Percentiles rank a stretch among this genome's conserved stretches.
These are phyloP conservation scores for Zeuzera pyrina DNA, from an alignment of 2,888 invertebrate species.

Conservation along the genomic window DNA sequence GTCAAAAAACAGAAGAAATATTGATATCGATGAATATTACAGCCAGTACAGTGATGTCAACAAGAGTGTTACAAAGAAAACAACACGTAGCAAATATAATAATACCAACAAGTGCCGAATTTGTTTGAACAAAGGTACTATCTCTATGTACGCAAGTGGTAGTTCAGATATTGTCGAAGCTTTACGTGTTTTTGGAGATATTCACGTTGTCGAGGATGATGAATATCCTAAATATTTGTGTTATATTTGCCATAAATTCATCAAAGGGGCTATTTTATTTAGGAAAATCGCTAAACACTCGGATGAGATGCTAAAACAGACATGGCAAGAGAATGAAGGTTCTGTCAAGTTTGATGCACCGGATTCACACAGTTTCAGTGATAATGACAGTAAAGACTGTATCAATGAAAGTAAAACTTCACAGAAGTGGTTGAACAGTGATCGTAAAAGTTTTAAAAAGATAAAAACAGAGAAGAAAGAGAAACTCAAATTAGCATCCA, in stretches of 20 bases:
- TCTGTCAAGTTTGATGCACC: background rate
- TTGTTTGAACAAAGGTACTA: slow-evolving; percentile 21
- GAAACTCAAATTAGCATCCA: slow-evolving; percentile 19
- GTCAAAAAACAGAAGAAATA: no score
- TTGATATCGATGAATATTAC: no score
- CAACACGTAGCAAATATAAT: background rate
- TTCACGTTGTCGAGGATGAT: slow-evolving; percentile 32
- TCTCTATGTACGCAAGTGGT: slow-evolving; percentile 20
- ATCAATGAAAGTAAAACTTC: background rate
- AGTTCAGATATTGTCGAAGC: slow-evolving; percentile 13
- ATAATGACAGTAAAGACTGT: slow-evolving; percentile 1
- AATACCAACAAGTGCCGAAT: slow-evolving; percentile 18
- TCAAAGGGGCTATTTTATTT: slow-evolving; percentile 37
- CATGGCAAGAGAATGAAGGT: slow-evolving; percentile 8
- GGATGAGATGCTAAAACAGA: slow-evolving; percentile 28
- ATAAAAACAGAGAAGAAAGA: slow-evolving; percentile 12
- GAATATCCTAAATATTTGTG: slow-evolving; percentile 41
- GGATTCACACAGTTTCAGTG: slow-evolving; percentile 4
- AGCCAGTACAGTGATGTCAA: no score
- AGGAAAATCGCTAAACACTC: slow-evolving; percentile 36
- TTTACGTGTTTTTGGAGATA: slow-evolving; percentile 24
- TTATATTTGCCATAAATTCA: slow-evolving; percentile 33
- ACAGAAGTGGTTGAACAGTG: background rate
- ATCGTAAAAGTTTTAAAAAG: background rate
- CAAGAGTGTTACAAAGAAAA: no score